Evolutionary conservation across 1,140 invertebrate species (phyloP), one percentile per base, ranked within the genome.

Genomic region (Drosophila tristis): DNA sequence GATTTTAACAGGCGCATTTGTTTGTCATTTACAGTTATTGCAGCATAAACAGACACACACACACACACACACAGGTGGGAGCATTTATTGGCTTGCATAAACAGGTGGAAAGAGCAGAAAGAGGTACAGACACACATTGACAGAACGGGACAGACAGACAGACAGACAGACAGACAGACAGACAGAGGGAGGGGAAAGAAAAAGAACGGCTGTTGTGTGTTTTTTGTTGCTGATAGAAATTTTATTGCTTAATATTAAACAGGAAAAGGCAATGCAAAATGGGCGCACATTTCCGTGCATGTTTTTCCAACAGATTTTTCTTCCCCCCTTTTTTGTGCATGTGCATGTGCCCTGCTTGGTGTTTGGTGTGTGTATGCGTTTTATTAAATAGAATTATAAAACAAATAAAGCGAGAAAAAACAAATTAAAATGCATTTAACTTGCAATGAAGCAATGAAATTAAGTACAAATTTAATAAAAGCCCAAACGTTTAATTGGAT

Each of bases 21-120:
- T 74, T 86, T 80, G 73, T 86, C 81, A 86, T 80, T 85, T 78
- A 80, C 81, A 85, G 63, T 66, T 66, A 78, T 70, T 80, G 78
- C 72, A 51, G 71, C 51, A 75, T 74, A 74, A 66, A 65, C 58
- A 78, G 44, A 62, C 61, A 68, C 50, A 49, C n/a, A 43, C 56
- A 65, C 58, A 78, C 47, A 62, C 61, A 68, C n/a, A 51, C 5
- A 29, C 23, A 44, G 26, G 6, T 25, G 56, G 48, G 11, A 4
- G 26, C 59, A 44, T 48, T 62, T 68, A 68, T 53, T 54, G 64
- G 64, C 39, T 47, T 20, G 50, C 65, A 70, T 50, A 63, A 70
- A 53, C 8, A 68, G 44, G 55, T 29, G 66, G 15, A 50, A 23
- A 23, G 29, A 57, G 45, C 35, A 39, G 35, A 4, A 5, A 39